phyloP scores from a whole-genome alignment of 2,888 invertebrate genomes.

The Diachrysia chrysitis region DNA sequence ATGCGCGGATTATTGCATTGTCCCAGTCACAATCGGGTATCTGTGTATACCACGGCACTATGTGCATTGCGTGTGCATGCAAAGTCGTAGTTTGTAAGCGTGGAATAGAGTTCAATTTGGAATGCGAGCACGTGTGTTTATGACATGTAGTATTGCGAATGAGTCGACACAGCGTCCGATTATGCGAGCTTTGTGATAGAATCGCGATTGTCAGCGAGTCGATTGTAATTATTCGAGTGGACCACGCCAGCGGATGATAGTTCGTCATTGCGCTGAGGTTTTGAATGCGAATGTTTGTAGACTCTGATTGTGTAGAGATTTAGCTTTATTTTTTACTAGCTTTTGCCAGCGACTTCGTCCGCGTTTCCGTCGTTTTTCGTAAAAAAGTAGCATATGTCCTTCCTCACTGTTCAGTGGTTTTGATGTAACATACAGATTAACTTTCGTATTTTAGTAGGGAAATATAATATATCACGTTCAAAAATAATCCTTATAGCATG shows the following conservation, averaged over 20 bases:
- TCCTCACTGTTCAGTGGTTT: no score
- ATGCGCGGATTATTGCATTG: constrained; percentile 90
- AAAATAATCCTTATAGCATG: no score
- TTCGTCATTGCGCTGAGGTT: constrained; percentile 73
- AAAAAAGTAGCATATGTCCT: no score
- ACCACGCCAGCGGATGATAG: constrained; percentile 68
- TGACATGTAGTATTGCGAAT: constrained; percentile 69
- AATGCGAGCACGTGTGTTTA: constrained; percentile 59
- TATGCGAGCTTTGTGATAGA: constrained; percentile 88
- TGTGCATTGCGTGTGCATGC: constrained; percentile 46
- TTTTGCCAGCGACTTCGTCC: no score
- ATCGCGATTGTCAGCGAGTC: constrained; percentile 89
- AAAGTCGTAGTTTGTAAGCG: constrained; percentile 32
- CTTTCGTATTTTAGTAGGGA: no score
- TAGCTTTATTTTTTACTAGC: constrained; percentile 53
- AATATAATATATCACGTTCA: no score
- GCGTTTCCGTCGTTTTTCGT: no score
- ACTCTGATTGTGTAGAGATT: constrained; percentile 59
- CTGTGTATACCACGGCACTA: constrained; percentile 76
- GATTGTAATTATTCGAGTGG: constrained; percentile 87
- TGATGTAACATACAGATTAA: no score
- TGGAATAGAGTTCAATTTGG: constrained; percentile 56
- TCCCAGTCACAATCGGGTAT: constrained; percentile 85
- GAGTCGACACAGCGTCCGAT: constrained; percentile 84
- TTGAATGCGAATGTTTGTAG: constrained; percentile 77